Evolutionary conservation across 2,113 vertebrate genomes (phyloP), one percentile per base, ranked within the genome.

Genomic region (Aplodontia rufa): DNA sequence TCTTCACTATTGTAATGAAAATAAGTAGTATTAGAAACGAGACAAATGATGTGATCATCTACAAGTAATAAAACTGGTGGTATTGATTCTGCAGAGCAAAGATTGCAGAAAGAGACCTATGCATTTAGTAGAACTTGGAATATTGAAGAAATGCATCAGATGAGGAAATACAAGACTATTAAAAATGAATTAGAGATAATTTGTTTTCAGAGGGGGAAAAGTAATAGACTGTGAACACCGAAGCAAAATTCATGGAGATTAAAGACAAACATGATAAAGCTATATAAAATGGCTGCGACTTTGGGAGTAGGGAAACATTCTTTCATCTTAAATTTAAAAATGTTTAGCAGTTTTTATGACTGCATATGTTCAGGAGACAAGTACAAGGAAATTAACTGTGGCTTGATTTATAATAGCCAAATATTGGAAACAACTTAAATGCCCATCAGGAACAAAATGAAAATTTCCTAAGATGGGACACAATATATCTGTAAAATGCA

Each of bases 121-220:
- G 85, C 95, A 81, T 71, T 96, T 93, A 88, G 60, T 93, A 90
- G 55, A 66, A 93, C 69, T 93, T 89, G 53, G 79, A 76, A 55
- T 80, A 68, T 72, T n/a, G 49, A 62, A 89, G 62, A 66, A 64
- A 30, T 22, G 12, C 53, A 87, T 85, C 64, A 69, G 40, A 14
- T 90, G 55, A 92, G 40, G 58, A 87, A 81, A 68, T 83, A 64
- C 45, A 68, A 6, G 51, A 94, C 86, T 84, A 5, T 76, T 55
- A 49, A 81, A 94, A 66, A 42, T 90, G 71, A 74, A 81, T 88
- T 96, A 53, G 69, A 96, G 17, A 3, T 86, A 75, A 79, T 75
- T 90, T 89, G 42, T 94, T 75, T 79, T 94, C 60, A 30, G 69
- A 82, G 60, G 30, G n/a, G 37, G 12, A 53, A 71, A 42, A 40